Evolutionary conservation across 2,113 vertebrate genomes (phyloP), one percentile per base, ranked within the genome.

Genomic region (Bujurquina vittata): DNA sequence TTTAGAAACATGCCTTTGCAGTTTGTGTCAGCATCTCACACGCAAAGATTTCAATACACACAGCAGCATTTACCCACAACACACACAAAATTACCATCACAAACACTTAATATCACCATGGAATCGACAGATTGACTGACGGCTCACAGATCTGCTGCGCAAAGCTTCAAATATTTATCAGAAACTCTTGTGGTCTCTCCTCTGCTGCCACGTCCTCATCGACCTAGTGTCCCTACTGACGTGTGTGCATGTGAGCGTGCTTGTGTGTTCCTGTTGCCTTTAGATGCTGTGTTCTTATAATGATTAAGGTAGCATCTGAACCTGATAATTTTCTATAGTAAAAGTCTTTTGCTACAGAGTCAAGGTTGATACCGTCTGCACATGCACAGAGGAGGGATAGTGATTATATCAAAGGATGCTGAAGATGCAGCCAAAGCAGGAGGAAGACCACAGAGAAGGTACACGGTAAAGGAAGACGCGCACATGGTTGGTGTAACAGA

Each of bases 141-240:
- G 84, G 49, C 59, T 83, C 49, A 52, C 82, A 88, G 90, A 62
- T 90, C 76, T 89, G 89, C 85, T 86, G 85, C 0, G 75, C 90
- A 86, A 88, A 86, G 80, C 90, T 84, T 92, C 59, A 88, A 91
- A 93, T 91, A 91, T 93, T 92, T 83, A 92, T 93, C 73, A 82
- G 65, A 60, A n/a, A 73, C 80, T 86, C 72, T 76, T 82, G 83
- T 77, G 77, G 79, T 83, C 89, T 92, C 83, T 93, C 84, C 88
- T 91, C 89, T 86, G 3, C 73, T 91, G 87, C 87, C 89, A 88
- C 88, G 84, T 89, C 87, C 89, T 91, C 81, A 93, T 93, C 57
- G 90, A 93, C 84, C 83, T 77, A 60, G 35, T 78, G 61, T 65
- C 80, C 81, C 89, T 33, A 77, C 80, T 89, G 85, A 83, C 75